Conservation (phyloP, 2,113 vertebrate species). For the Amblyopsis rosae region DNA sequence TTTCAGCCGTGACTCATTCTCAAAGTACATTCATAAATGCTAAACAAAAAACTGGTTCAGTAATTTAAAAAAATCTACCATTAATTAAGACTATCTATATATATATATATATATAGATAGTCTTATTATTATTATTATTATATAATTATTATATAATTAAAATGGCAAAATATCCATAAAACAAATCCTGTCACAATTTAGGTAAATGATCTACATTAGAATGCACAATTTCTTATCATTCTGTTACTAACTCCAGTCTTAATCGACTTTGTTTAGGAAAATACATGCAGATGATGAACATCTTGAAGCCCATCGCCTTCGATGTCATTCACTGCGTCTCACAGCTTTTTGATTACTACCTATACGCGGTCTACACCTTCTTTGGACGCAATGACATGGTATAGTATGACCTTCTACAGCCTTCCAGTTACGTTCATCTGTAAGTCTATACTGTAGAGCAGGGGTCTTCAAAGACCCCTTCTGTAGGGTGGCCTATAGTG, state of each 20-base stretch:
- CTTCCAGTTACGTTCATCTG: not conserved
- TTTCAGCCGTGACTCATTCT: too few species aligned
- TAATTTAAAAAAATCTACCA: too few species aligned
- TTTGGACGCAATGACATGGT: conserved; percentile 97
- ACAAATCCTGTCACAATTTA: too few species aligned
- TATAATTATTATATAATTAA: too few species aligned
- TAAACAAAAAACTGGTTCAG: not conserved
- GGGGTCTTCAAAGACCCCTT: too few species aligned
- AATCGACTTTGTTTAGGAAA: conserved; percentile 80
- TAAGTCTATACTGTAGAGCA: too few species aligned
- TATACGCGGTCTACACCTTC: conserved; percentile 96
- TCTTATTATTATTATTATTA: too few species aligned
- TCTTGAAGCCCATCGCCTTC: conserved; percentile 96
- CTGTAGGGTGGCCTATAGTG: too few species aligned
- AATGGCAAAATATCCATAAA: too few species aligned
- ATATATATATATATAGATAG: too few species aligned
- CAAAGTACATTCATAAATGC: not conserved
- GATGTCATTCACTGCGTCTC: conserved; percentile 99
- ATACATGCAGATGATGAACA: conserved; percentile 99
- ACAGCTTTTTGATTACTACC: conserved; percentile 97
- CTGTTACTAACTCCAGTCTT: conserved; percentile 2
- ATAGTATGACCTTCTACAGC: conserved; percentile 46
- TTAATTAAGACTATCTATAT: too few species aligned
- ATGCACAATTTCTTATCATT: not conserved
- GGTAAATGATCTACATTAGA: not conserved